Base-by-base conservation (phyloP, 2,113 vertebrate genomes). In the Chitala chitala region DNA sequence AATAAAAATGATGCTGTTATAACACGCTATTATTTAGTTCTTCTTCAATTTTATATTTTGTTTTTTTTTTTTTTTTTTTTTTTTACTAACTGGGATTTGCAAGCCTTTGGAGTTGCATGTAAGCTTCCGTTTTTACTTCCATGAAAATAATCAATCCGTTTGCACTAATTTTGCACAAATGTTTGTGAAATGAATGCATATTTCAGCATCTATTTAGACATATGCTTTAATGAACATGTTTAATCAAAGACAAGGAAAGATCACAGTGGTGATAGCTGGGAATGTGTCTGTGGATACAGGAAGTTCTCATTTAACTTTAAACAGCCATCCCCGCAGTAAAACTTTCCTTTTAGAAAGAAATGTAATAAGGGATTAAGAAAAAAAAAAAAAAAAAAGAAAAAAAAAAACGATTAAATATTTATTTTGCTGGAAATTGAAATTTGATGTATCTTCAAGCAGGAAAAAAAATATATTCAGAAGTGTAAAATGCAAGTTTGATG, bases 361-460 rank as follows among this genome's bases (percentile, higher is more conserved):
- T 69, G 68, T 69, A 51, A 29, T 69, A 69, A 36, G 46, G 44
- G 68, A 53, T 74, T 74, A 74, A 44, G 73, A 50, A 42, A 51
- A 22, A 74, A 72, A n/a, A n/a, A 74, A 44, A 63, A 50, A 42
- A 51, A 22, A 74, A 72, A n/a, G n/a, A 71, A 22, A 50, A 54
- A 22, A 15, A 20, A 72, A 74, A 66, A 51, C 48, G 36, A 69
- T 76, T 71, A 76, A 76, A 76, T 40, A 76, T 76, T 64, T 65
- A 76, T 69, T 26, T 20, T 58, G 36, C 29, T 72, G 75, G 58
- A 76, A 76, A 76, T 76, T 61, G 75, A 76, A 76, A 72, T 65
- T 64, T 53, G 40, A 76, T 76, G 75, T 76, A 63, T 51, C 68
- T 69, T 50, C 48, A 69, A 48, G 68, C 68, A 31, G 26, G 17